These are phyloP conservation scores for Mystacornis crossleyi DNA, from an alignment of 2,113 vertebrate genomes.

Conservation along the genomic window DNA sequence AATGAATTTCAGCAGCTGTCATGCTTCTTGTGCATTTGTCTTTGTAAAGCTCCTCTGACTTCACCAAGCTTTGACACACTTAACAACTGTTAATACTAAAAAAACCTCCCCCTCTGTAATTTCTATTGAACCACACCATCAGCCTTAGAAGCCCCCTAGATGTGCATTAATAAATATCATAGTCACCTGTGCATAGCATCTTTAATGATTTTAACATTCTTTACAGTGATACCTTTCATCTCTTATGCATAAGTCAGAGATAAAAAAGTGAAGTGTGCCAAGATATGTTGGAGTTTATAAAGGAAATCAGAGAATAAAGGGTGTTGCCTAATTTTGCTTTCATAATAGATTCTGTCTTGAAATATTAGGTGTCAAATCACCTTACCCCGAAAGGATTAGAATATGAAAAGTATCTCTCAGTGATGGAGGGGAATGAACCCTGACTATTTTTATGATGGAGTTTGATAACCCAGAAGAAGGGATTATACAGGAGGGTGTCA, in stretches of 20 bases:
- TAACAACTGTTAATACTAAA: constrained; percentile 6
- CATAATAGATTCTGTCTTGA: not conserved
- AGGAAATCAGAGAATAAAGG: constrained; percentile 17
- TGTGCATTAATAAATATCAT: constrained; percentile 36
- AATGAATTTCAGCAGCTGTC: constrained; percentile 46
- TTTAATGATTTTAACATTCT: constrained; percentile 23
- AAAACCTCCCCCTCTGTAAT: constrained; percentile 6
- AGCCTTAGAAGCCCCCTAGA: not conserved
- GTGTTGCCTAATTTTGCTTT: not conserved
- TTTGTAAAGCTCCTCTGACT: constrained; percentile 18
- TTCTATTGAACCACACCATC: constrained; percentile 14
- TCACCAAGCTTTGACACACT: constrained; percentile 20
- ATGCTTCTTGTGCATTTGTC: not conserved
- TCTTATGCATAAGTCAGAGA: not conserved
- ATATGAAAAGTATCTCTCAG: not conserved
- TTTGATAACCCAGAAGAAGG: not conserved
- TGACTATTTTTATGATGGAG: not conserved
- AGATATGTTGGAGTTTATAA: constrained; percentile 22
- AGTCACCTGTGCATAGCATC: constrained; percentile 42
- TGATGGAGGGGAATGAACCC: not conserved
- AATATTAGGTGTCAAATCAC: constrained; percentile 18
- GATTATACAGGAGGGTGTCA: not conserved
- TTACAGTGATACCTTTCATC: constrained; percentile 11
- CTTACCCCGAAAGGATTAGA: not conserved
- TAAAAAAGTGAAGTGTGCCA: not conserved